Conservation (phyloP, 1,140 invertebrate species). For the Rhagoletis pomonella region DNA sequence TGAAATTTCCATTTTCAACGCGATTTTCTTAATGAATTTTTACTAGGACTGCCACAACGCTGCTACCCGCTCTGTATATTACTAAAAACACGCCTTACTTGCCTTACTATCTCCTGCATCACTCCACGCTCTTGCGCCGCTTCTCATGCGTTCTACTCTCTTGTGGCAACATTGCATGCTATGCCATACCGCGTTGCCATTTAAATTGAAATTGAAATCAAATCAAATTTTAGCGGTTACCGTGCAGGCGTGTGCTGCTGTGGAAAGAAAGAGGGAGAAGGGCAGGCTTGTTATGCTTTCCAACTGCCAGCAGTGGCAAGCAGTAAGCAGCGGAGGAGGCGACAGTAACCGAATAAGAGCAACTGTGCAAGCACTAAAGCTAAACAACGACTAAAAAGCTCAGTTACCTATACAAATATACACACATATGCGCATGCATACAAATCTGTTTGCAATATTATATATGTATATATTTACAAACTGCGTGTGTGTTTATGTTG, state of each 20-base stretch:
- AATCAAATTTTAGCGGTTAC: constrained; percentile 52
- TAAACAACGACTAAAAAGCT: not conserved
- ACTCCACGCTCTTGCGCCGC: too few relatives aligned
- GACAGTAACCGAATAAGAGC: not conserved
- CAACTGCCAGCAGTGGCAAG: not conserved
- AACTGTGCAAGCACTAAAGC: not conserved
- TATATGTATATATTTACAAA: not conserved
- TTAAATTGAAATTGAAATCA: constrained; percentile 52
- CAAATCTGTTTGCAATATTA: not conserved
- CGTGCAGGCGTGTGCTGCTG: not conserved
- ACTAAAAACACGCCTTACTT: constrained; percentile 10
- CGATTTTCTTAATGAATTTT: constrained; percentile 53
- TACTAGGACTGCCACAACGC: not conserved
- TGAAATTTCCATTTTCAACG: constrained; percentile 50
- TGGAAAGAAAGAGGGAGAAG: not conserved
- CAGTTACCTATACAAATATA: too few relatives aligned
- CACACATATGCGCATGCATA: not conserved
- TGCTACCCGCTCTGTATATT: not conserved
- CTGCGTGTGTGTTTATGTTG: not conserved
- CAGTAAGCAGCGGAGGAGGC: not conserved
- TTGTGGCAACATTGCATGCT: constrained; percentile 20
- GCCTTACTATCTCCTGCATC: too few relatives aligned
- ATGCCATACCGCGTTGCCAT: constrained; percentile 38
- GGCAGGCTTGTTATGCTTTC: not conserved
- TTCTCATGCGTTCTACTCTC: not conserved